Evolutionary conservation across 2,888 invertebrate species (phyloP).

Genomic region (Lissonota sp.): DNA sequence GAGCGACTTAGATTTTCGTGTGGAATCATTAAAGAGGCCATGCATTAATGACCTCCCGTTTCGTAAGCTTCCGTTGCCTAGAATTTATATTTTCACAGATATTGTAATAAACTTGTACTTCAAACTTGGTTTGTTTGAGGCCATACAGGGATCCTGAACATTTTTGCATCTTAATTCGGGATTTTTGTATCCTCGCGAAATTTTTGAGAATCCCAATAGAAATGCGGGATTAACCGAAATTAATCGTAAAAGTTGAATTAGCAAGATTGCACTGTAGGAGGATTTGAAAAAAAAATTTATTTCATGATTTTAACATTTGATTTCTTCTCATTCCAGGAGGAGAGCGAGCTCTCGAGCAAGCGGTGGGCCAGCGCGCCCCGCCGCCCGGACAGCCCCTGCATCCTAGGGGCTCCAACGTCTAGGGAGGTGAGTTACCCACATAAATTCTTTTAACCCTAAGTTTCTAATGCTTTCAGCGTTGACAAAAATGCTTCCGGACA

Average conservation of each 20-base stretch:
- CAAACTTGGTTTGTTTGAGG: neutral
- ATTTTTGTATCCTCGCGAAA: no score
- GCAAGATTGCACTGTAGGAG: no score
- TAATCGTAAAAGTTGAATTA: no score
- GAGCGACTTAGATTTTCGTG: constrained; percentile 5
- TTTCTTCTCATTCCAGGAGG: constrained; percentile 86
- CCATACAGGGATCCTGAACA: constrained; percentile 45
- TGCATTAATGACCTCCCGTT: constrained; percentile 22
- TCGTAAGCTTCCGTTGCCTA: neutral
- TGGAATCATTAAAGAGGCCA: constrained; percentile 15
- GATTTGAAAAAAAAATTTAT: no score
- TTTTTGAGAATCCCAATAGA: no score
- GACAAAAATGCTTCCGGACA: no score
- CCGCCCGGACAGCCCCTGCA: constrained; percentile 85
- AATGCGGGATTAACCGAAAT: no score
- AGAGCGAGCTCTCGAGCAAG: constrained; percentile 88
- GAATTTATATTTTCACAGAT: constrained; percentile 7
- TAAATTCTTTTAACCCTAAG: no score
- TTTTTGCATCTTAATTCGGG: constrained; percentile 68
- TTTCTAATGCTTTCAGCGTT: no score
- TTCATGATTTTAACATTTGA: no score
- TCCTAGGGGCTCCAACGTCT: constrained; percentile 83
- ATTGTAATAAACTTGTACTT: constrained; percentile 2
- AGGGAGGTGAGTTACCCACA: constrained; percentile 78
- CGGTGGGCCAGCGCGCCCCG: constrained; percentile 88